phyloP scores from a whole-genome alignment of 2,113 vertebrate genomes.

The Amazona vittata region DNA sequence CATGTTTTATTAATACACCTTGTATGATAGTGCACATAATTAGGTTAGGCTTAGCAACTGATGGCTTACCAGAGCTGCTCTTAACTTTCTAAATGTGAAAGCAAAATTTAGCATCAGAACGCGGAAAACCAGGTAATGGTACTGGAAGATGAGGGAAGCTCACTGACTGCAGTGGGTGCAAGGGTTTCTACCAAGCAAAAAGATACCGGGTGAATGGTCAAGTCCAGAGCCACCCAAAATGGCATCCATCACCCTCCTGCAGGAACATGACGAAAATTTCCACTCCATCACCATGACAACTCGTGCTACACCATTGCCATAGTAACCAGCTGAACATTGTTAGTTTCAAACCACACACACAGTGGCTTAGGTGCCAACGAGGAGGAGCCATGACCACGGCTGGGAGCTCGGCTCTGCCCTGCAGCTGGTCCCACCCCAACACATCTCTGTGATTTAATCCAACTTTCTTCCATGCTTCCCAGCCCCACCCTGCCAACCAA shows the following conservation, averaged over 20 bases:
- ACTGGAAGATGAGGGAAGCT: neutral
- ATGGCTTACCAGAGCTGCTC: neutral
- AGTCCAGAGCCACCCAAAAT: constrained; percentile 35
- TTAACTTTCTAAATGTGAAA: neutral
- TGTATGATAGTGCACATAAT: neutral
- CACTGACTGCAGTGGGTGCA: neutral
- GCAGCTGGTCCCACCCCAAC: neutral
- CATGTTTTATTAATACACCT: neutral
- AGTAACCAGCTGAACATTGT: constrained; percentile 67
- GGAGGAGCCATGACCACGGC: neutral
- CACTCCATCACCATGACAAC: constrained; percentile 75
- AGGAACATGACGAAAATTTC: constrained; percentile 39
- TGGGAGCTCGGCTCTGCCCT: fast-evolving
- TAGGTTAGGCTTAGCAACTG: neutral
- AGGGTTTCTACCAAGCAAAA: neutral
- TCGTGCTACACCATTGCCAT: constrained; percentile 63
- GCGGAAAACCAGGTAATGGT: neutral
- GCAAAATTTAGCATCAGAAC: neutral
- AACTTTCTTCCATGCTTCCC: neutral
- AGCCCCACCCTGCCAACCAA: fast-evolving
- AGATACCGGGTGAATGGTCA: neutral
- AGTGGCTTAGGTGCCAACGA: neutral
- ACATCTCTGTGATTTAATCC: neutral
- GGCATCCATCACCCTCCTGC: constrained; percentile 26
- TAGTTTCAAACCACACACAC: constrained; percentile 40